phyloP scores from a whole-genome alignment of 2,888 invertebrate genomes.

The Lithophane ornitopus region DNA sequence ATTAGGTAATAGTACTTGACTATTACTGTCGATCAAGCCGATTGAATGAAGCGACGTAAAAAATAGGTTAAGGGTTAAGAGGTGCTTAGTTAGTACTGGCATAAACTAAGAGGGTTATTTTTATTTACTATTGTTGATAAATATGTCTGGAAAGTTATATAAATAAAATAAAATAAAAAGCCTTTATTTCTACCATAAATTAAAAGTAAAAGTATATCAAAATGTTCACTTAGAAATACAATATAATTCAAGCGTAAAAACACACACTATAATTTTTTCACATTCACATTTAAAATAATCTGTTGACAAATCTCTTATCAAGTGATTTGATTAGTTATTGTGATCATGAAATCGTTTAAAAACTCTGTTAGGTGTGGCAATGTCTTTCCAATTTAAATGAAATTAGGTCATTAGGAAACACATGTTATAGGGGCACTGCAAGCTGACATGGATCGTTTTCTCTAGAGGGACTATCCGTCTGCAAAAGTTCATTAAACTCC shows the following conservation, averaged over 20 bases:
- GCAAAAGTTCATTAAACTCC: slow-evolving; percentile 35
- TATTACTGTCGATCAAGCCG: slow-evolving; percentile 52
- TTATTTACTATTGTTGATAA: slow-evolving; percentile 12
- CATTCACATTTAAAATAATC: too few relatives aligned
- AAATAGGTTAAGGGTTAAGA: slow-evolving; percentile 30
- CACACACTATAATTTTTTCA: neutral
- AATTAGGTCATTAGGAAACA: neutral
- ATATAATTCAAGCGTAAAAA: too few relatives aligned
- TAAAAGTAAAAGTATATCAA: too few relatives aligned
- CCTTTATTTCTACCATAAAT: too few relatives aligned
- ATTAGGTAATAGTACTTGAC: slow-evolving; percentile 53
- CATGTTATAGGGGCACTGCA: neutral
- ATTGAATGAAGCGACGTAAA: slow-evolving; percentile 53
- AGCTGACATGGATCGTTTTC: neutral
- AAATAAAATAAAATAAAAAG: too few relatives aligned
- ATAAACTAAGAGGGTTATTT: slow-evolving; percentile 7
- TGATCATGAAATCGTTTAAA: neutral
- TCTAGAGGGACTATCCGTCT: slow-evolving; percentile 8
- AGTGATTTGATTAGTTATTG: neutral
- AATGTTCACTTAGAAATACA: neutral
- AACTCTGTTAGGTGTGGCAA: neutral
- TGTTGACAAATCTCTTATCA: neutral
- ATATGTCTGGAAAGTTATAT: neutral
- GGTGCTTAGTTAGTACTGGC: slow-evolving; percentile 16
- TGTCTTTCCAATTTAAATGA: neutral